These are phyloP conservation scores for Mormyrus proboscirostris DNA, from an alignment of 2,797 vertebrate species.

Conservation along the genomic window DNA sequence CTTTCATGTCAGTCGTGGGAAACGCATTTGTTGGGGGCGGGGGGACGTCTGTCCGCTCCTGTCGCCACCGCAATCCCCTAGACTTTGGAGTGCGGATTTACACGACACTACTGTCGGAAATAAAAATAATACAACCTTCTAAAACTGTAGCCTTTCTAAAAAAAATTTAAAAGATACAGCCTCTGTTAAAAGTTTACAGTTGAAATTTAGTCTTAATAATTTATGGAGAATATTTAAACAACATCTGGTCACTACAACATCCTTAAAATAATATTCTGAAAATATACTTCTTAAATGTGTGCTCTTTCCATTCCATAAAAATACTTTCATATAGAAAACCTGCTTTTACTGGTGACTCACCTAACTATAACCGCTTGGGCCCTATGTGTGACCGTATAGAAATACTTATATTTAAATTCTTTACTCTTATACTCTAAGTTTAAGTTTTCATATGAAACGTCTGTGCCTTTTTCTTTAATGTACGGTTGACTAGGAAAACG, in stretches of 20 bases:
- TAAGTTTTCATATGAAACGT: neutral
- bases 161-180: neutral
- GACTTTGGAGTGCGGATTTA: neutral
- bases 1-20: constrained; percentile 26
- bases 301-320: neutral
- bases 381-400: neutral
- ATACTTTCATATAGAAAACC: neutral
- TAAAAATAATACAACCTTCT: neutral
- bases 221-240: neutral
- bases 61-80: neutral
- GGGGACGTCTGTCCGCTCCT: neutral
- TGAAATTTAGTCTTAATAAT: neutral
- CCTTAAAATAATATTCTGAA: neutral
- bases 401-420: neutral
- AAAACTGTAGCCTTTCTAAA: neutral
- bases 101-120: neutral
- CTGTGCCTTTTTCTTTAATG: neutral
- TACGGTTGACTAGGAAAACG: neutral
- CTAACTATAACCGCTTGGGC: neutral
- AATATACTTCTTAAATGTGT: neutral
- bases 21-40: neutral
- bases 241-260: neutral
- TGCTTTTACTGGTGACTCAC: neutral
- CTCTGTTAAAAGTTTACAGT: neutral
- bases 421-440: neutral